phyloP scores from a whole-genome alignment of 1,140 invertebrate genomes.

The Drosophila willistoni region DNA sequence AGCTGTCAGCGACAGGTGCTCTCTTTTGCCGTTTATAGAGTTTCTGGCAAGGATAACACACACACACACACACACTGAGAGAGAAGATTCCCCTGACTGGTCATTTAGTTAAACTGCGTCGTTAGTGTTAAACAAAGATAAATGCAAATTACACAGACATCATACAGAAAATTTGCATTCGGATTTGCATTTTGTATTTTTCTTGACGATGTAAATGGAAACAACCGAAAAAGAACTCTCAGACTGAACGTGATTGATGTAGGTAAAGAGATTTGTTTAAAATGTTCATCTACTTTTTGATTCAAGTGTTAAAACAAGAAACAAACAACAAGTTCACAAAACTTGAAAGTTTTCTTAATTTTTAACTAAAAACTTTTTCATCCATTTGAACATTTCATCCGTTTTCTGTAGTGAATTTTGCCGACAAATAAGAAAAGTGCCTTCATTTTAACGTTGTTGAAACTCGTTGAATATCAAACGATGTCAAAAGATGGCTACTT shows the following conservation, averaged over 20 bases:
- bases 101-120: slow-evolving; percentile 21
- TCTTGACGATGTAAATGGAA: background rate
- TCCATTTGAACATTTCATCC: too few relatives aligned
- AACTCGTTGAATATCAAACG: too few relatives aligned
- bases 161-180: slow-evolving; percentile 6
- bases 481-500: too few relatives aligned
- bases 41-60: background rate
- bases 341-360: background rate
- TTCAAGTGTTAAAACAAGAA: background rate
- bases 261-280: slow-evolving; percentile 1
- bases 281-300: slow-evolving; percentile 4
- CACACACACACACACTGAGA: background rate
- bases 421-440: too few relatives aligned
- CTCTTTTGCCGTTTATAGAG: background rate
- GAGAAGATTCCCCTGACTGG: slow-evolving; percentile 25
- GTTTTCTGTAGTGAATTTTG: too few relatives aligned
- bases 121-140: slow-evolving; percentile 21
- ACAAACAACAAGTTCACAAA: background rate
- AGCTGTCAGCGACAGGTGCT: slow-evolving; percentile 64
- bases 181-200: slow-evolving; percentile 2
- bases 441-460: too few relatives aligned
- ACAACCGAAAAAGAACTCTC: background rate
- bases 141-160: slow-evolving; percentile 11
- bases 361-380: background rate
- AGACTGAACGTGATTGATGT: slow-evolving; percentile 3